These are phyloP conservation scores for Phasia obesa DNA, from an alignment of 2,888 invertebrate species.

Conservation along the genomic window DNA sequence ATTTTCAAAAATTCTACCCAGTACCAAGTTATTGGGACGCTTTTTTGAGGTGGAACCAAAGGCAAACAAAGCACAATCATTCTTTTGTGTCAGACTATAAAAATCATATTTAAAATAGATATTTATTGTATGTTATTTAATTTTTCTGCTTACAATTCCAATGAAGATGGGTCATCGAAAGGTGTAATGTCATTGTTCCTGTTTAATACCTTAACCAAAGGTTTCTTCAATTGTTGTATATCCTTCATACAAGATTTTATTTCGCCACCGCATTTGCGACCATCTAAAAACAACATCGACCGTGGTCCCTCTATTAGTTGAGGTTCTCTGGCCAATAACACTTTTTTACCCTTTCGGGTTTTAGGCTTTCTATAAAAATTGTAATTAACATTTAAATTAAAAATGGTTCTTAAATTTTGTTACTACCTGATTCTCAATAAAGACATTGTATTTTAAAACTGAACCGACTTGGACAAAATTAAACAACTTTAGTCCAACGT, in stretches of 20 bases:
- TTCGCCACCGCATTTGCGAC: conserved; percentile 89
- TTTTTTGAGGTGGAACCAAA: conserved; percentile 97
- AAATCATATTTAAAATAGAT: not conserved
- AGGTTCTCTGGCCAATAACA: conserved; percentile 90
- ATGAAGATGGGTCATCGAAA: conserved; percentile 93
- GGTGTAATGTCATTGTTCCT: conserved; percentile 95
- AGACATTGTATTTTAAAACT: conserved; percentile 75
- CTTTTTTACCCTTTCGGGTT: conserved; percentile 93
- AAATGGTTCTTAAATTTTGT: not conserved
- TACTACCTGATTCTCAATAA: conserved; percentile 80
- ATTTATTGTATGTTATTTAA: not conserved
- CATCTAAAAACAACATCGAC: conserved; percentile 91
- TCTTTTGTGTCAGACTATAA: conserved; percentile 87
- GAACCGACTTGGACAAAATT: not conserved
- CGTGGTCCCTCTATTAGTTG: conserved; percentile 95
- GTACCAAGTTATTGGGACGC: conserved; percentile 93
- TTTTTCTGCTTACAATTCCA: conserved; percentile 86
- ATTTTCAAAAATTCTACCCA: conserved; percentile 95
- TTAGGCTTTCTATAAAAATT: conserved; percentile 89
- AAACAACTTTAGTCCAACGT: not conserved
- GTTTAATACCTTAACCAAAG: conserved; percentile 88
- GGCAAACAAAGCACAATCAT: conserved; percentile 94
- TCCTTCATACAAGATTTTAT: conserved; percentile 91
- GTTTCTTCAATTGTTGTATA: conserved; percentile 93
- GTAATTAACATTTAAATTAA: not conserved